These are phyloP conservation scores for Suillia variegata DNA, from an alignment of 2,888 invertebrate genomes.

Conservation along the genomic window DNA sequence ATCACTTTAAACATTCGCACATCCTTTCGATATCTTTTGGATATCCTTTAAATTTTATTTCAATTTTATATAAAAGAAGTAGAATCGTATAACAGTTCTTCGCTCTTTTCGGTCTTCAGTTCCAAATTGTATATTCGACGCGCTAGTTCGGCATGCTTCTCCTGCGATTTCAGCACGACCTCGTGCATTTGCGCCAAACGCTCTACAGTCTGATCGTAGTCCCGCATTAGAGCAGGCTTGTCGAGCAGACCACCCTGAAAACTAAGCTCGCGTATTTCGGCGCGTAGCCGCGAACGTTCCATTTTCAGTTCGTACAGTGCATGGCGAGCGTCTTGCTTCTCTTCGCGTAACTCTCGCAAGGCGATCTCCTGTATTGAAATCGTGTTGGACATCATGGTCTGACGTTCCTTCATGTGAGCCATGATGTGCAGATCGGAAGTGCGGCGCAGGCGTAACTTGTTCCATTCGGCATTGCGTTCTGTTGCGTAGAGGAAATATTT, in stretches of 20 bases:
- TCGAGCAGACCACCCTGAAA: conserved; percentile 48
- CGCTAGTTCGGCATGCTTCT: too few species aligned
- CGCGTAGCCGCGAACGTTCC: conserved; percentile 36
- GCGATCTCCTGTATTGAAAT: conserved; percentile 6
- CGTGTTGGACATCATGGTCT: conserved; percentile 32
- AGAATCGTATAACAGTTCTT: background rate
- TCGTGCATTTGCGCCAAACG: conserved; percentile 22
- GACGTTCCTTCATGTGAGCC: conserved; percentile 51
- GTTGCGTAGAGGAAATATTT: background rate
- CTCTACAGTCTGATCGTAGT: conserved; percentile 46
- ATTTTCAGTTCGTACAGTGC: conserved; percentile 38
- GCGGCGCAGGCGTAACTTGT: conserved; percentile 37
- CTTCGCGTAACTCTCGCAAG: conserved; percentile 22
- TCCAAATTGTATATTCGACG: too few species aligned
- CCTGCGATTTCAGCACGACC: background rate
- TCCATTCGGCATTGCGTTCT: conserved; percentile 50
- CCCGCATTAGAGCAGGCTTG: conserved; percentile 48
- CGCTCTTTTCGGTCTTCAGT: background rate
- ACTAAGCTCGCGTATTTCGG: conserved; percentile 37
- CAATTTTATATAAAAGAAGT: too few species aligned
- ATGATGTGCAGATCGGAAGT: conserved; percentile 44
- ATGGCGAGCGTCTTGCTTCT: conserved; percentile 30
- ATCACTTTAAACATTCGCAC: too few species aligned
- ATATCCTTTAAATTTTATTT: conserved; percentile 21
- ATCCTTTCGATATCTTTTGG: too few species aligned